A percentile compares a stretch with the other conserved stretches of the same genome.
phyloP scores from a whole-genome alignment of 2,797 vertebrate genomes.

The Esox masquinongy region DNA sequence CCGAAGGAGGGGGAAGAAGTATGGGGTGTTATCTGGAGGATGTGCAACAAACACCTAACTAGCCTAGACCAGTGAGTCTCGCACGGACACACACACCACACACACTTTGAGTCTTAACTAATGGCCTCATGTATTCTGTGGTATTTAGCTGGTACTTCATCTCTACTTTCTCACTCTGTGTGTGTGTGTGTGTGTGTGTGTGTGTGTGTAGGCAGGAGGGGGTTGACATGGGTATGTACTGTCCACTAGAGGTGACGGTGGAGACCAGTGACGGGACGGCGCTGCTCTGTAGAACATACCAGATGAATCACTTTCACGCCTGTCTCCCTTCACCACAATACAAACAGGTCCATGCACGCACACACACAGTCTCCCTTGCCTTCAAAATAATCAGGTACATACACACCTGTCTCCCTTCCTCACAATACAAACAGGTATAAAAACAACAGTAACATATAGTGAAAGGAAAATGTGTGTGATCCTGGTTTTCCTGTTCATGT shows the following conservation, averaged over 20 bases:
- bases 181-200: background rate
- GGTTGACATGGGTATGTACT: conserved; percentile 62
- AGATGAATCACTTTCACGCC: conserved; percentile 73
- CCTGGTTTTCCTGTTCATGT: no score
- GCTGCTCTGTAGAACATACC: conserved; percentile 71
- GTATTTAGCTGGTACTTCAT: background rate
- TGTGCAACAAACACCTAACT: conserved; percentile 75
- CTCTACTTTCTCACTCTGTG: background rate
- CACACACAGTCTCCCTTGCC: background rate
- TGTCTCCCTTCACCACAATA: conserved; percentile 76
- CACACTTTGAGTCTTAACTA: background rate
- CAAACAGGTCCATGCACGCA: conserved; percentile 66
- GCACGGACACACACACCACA: background rate
- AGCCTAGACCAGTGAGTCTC: conserved; percentile 86
- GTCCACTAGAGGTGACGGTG: conserved; percentile 68
- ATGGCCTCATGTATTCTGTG: background rate
- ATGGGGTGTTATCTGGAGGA: conserved; percentile 92
- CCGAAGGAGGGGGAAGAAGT: conserved; percentile 83
- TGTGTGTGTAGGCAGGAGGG: conserved; percentile 71
- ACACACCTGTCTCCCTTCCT: no score
- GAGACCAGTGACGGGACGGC: conserved; percentile 60
- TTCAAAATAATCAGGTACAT: no score
- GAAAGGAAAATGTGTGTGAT: background rate
- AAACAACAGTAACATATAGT: background rate
- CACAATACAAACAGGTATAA: background rate